A percentile compares a stretch with the other conserved stretches of the same genome.
Evolutionary conservation across 2,888 invertebrate genomes (phyloP).

Genomic region (Steromphala cineraria): DNA sequence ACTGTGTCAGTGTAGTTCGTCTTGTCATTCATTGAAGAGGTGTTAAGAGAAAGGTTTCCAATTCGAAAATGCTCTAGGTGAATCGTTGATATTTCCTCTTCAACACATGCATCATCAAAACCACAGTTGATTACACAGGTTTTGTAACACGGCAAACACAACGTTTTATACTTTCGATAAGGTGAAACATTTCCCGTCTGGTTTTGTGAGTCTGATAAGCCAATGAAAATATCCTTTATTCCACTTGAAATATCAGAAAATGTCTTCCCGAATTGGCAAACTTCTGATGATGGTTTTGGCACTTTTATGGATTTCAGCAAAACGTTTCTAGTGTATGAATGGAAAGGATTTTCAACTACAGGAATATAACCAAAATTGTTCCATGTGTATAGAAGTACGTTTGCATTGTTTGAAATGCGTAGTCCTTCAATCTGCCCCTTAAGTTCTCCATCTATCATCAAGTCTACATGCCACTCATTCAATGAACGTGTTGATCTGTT

Average conservation of each 20-base stretch:
- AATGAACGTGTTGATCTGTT: background rate
- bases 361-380: constrained; percentile 47
- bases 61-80: background rate
- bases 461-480: constrained; percentile 22
- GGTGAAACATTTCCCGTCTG: constrained; percentile 37
- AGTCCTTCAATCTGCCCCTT: constrained; percentile 33
- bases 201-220: constrained; percentile 42
- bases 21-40: constrained; percentile 2
- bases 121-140: constrained; percentile 42
- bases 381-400: constrained; percentile 32
- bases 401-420: background rate
- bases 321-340: constrained; percentile 44
- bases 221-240: constrained; percentile 50
- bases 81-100: background rate
- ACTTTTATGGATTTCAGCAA: constrained; percentile 33
- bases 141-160: constrained; percentile 42
- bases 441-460: constrained; percentile 29
- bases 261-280: constrained; percentile 45
- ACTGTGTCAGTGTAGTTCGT: background rate
- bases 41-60: constrained; percentile 18
- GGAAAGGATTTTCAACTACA: constrained; percentile 40
- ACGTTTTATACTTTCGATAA: constrained; percentile 29
- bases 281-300: constrained; percentile 34
- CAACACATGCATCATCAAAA: constrained; percentile 29
- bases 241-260: constrained; percentile 52